Conservation (phyloP, 2,113 vertebrate genomes). For the Ondatra zibethicus region DNA sequence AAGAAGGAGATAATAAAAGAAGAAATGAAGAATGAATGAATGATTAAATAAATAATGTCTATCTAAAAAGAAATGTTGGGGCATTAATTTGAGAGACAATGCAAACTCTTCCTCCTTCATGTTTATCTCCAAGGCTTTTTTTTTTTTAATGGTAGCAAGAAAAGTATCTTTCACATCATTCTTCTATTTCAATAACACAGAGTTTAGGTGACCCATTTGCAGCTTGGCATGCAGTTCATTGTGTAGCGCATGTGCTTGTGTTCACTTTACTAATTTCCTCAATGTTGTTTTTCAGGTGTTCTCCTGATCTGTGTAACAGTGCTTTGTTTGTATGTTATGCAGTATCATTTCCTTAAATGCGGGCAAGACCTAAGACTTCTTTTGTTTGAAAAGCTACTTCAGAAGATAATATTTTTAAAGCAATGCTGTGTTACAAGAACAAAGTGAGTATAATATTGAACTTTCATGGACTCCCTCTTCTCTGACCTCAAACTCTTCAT, state of each 20-base stretch:
- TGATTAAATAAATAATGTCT: neutral
- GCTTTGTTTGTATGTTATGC: neutral
- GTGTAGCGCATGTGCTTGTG: neutral
- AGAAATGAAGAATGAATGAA: neutral
- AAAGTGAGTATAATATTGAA: neutral
- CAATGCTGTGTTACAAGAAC: neutral
- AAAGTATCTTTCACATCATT: neutral
- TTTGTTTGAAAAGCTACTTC: neutral
- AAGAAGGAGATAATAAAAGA: neutral
- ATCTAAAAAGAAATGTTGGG: neutral
- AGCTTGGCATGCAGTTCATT: neutral
- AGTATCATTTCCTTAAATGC: neutral
- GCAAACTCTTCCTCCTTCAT: neutral
- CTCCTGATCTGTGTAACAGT: neutral
- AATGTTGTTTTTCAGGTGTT: neutral
- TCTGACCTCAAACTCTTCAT: accelerated
- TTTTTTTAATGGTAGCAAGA: neutral
- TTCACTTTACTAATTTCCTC: neutral
- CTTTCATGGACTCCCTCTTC: neutral
- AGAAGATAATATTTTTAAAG: neutral
- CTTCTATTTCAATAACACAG: too few species aligned
- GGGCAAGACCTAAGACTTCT: accelerated
- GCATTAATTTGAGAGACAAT: neutral
- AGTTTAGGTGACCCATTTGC: neutral
- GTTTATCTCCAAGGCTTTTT: neutral